phyloP scores from a whole-genome alignment of 2,113 vertebrate species.

The Rynchops niger region DNA sequence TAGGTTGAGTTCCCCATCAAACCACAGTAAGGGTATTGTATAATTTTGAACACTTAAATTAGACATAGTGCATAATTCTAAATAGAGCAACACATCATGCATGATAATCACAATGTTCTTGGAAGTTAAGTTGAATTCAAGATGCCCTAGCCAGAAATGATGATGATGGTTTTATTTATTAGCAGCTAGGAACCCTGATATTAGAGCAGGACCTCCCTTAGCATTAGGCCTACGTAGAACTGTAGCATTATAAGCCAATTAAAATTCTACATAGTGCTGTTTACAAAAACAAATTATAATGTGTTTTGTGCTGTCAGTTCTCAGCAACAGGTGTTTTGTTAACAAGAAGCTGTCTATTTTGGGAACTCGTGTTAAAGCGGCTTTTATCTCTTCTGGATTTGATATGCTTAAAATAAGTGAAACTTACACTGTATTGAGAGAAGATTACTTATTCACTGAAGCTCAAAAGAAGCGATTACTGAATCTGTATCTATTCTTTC shows the following conservation, averaged over 20 bases:
- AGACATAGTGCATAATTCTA: constrained; percentile 39
- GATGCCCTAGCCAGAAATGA: background rate
- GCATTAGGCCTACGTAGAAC: background rate
- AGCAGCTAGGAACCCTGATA: background rate
- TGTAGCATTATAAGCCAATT: constrained; percentile 43
- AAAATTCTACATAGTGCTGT: constrained; percentile 52
- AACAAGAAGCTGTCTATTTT: constrained; percentile 65
- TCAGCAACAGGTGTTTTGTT: constrained; percentile 64
- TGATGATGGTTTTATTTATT: background rate
- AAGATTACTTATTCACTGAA: constrained; percentile 51
- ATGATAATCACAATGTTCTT: constrained; percentile 37
- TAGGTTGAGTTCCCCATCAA: constrained; percentile 40
- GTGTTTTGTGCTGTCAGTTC: constrained; percentile 60
- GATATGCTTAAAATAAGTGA: constrained; percentile 64
- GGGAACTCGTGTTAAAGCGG: constrained; percentile 18
- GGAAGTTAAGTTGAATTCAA: constrained; percentile 19
- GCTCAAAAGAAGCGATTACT: constrained; percentile 46
- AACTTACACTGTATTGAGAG: constrained; percentile 45
- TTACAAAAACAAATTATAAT: constrained; percentile 64
- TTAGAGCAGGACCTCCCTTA: constrained; percentile 16
- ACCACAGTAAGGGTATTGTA: constrained; percentile 55
- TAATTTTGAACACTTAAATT: constrained; percentile 64
- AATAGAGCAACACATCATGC: constrained; percentile 1
- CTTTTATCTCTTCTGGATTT: constrained; percentile 61
- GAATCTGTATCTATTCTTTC: constrained; percentile 8